A percentile compares a stretch with the other conserved stretches of the same genome.
phyloP scores from a whole-genome alignment of 2,888 invertebrate genomes.

The Ametastegia equiseti region DNA sequence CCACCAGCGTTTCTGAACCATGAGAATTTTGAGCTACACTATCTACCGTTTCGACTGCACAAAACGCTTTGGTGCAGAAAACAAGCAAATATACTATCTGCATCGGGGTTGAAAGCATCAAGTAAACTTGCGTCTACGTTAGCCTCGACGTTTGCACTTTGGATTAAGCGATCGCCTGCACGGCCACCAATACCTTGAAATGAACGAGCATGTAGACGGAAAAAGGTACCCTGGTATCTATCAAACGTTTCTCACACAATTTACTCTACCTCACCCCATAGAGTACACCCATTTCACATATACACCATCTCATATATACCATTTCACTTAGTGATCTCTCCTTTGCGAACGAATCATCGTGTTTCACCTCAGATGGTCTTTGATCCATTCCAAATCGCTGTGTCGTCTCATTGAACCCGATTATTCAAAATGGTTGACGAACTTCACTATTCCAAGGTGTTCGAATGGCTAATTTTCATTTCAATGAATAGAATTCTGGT shows the following conservation, averaged over 20 bases:
- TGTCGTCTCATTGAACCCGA: neutral
- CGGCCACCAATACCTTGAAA: conserved; percentile 3
- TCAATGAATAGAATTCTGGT: neutral
- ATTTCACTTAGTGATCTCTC: neutral
- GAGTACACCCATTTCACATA: neutral
- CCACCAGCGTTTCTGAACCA: conserved; percentile 18
- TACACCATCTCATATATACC: neutral
- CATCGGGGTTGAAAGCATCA: neutral
- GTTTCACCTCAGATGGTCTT: neutral
- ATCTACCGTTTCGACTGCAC: no score
- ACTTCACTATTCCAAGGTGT: neutral
- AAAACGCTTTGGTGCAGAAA: conserved; percentile 28
- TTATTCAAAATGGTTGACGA: neutral
- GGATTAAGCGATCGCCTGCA: conserved; percentile 64
- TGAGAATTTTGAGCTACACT: conserved; percentile 17
- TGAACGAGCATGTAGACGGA: conserved; percentile 14
- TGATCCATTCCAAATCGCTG: neutral
- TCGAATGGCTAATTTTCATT: neutral
- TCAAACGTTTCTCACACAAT: conserved; percentile 18
- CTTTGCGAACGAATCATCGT: neutral
- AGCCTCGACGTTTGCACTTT: conserved; percentile 62
- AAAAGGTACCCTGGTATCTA: conserved; percentile 27
- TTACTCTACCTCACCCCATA: neutral
- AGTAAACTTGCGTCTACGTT: conserved; percentile 25
- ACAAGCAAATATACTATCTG: conserved; percentile 35